Percentiles rank a stretch among this genome's conserved stretches.
These are phyloP conservation scores for Chrysotoxum bicinctum DNA, from an alignment of 2,888 invertebrate species.

Conservation along the genomic window DNA sequence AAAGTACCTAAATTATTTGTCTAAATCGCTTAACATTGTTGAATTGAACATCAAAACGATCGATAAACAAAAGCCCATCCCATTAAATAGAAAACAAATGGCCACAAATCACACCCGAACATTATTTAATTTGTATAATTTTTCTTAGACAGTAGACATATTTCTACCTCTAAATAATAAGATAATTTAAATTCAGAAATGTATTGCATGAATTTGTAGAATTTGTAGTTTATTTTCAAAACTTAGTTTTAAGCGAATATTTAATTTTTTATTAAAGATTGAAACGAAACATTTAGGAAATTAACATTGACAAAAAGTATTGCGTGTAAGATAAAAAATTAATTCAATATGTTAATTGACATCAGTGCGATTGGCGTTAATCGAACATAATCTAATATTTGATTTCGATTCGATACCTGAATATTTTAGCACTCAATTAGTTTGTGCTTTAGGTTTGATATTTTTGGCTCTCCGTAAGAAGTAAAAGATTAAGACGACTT, in stretches of 20 bases:
- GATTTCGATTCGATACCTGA: not conserved
- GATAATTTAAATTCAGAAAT: not conserved
- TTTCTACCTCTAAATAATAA: constrained; percentile 12
- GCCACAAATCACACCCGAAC: constrained; percentile 9
- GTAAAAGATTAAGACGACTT: too few relatives aligned
- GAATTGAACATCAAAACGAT: constrained; percentile 41
- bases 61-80: constrained; percentile 48
- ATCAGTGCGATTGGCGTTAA: not conserved
- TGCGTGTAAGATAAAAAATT: not conserved
- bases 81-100: constrained; percentile 57
- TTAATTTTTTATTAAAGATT: not conserved
- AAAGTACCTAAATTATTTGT: not conserved
- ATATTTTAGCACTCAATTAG: constrained; percentile 13
- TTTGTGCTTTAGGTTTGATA: too few relatives aligned
- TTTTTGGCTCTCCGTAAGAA: too few relatives aligned
- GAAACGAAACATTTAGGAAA: constrained; percentile 2
- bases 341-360: not conserved
- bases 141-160: not conserved
- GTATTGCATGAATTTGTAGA: not conserved
- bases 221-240: not conserved
- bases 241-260: not conserved
- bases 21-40: constrained; percentile 36
- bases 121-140: not conserved
- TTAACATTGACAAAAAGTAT: not conserved
- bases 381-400: not conserved